Evolutionary conservation across 2,113 vertebrate species (phyloP), one percentile per base, ranked within the genome.

Genomic region (Ictalurus furcatus): DNA sequence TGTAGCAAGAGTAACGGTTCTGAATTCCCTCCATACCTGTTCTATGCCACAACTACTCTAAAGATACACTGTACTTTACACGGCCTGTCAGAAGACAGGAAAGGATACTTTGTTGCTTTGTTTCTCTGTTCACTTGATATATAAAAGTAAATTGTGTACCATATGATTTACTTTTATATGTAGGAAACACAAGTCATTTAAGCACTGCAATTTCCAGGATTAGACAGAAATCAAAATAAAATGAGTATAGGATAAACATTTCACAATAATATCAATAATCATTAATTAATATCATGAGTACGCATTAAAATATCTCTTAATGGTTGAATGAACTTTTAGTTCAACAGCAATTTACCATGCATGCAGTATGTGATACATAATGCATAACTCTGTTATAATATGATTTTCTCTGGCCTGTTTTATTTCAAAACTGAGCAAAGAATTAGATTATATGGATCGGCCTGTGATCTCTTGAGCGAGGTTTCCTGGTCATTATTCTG

Each of bases 31-130:
- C 56, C 89, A 0, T 89, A 88, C 87, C 91, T 90, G 82, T 81
- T 92, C 89, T 93, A 94, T 95, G 94, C 93, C 88, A 11, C 89
- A 73, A 54, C 21, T 28, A 74, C 92, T 94, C 91, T 92, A 94
- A 95, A 95, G 95, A 95, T 92, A 88, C 74, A 37, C 40, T 88
- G 84, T 28, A 85, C 89, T 93, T 90, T 86, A 89, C 48, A 82
- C 85, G 61, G n/a, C 40, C 63, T 88, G 23, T 73, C 25, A 25
- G 79, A 88, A 56, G 65, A 44, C 65, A 34, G 65, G 30, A 63
- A 37, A 67, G 59, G 1, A 61, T 28, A 63, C 14, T 76, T 25
- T 74, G 23, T 56, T 0, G 76, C 34, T 84, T 59, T 65, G 14
- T 79, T 37, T 34, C 30, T 52, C 28, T 79, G 58, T 65, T 76